Evolutionary conservation across 2,113 vertebrate genomes (phyloP).

Genomic region (Mobula birostris): DNA sequence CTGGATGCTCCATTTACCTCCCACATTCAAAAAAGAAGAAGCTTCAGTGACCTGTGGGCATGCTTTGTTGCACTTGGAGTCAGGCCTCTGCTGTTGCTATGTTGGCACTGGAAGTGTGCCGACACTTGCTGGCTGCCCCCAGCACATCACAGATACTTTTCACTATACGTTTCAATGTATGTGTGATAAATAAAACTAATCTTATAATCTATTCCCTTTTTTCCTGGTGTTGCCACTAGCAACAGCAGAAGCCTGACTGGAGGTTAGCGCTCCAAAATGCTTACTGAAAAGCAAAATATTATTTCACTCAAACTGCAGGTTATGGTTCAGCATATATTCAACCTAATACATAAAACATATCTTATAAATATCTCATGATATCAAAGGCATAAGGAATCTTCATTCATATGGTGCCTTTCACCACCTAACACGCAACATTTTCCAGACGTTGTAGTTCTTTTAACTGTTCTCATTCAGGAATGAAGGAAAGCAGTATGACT

Average conservation of each 20-base stretch:
- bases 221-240: background rate
- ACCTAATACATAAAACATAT: background rate
- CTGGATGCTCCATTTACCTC: too few species aligned
- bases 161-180: too few species aligned
- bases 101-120: too few species aligned
- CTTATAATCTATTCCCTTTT: background rate
- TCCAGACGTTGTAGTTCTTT: background rate
- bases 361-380: background rate
- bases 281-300: background rate
- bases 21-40: too few species aligned
- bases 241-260: background rate
- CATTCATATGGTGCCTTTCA: background rate
- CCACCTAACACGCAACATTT: background rate
- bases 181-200: too few species aligned
- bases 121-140: too few species aligned
- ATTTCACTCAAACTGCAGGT: background rate
- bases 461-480: background rate
- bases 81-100: too few species aligned
- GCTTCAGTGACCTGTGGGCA: too few species aligned
- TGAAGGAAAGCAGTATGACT: background rate
- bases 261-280: background rate
- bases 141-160: too few species aligned
- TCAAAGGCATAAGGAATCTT: background rate
- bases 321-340: background rate
- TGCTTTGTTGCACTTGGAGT: too few species aligned